Conservation (phyloP, 2,113 vertebrate genomes). For the Megaceryle maxima region DNA sequence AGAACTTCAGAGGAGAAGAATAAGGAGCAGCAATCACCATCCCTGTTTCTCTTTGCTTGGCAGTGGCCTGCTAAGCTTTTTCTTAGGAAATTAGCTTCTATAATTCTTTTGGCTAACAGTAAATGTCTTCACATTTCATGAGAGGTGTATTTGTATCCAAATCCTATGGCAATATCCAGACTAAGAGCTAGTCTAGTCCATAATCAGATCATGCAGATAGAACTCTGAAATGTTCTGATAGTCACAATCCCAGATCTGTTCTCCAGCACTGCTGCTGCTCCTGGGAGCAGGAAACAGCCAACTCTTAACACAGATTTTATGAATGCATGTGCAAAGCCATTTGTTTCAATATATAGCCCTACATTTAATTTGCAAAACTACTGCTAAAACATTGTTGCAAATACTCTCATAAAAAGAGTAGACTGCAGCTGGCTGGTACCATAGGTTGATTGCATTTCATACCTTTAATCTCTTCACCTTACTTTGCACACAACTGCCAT, state of each 20-base stretch:
- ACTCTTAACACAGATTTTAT: not conserved
- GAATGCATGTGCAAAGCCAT: not conserved
- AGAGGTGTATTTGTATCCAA: not conserved
- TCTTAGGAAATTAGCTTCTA: not conserved
- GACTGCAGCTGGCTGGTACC: not conserved
- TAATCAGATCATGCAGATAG: not conserved
- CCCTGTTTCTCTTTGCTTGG: not conserved
- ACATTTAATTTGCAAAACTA: not conserved
- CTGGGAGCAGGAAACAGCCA: not conserved
- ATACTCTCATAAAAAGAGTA: not conserved
- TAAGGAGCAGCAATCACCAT: not conserved
- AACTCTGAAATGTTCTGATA: not conserved
- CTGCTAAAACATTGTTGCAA: not conserved
- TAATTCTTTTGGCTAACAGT: not conserved
- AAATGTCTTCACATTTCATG: not conserved
- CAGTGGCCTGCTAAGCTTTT: not conserved
- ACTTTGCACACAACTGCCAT: not conserved
- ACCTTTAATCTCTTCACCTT: not conserved
- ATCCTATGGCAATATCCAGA: not conserved
- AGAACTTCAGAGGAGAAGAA: not conserved
- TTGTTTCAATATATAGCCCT: not conserved
- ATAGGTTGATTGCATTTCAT: not conserved
- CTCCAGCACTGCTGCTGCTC: not conserved
- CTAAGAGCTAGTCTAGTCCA: not conserved
- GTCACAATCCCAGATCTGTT: not conserved